Percentiles rank a stretch among this genome's conserved stretches.
Conservation (phyloP, 2,113 vertebrate species). For the Tenrec ecaudatus region DNA sequence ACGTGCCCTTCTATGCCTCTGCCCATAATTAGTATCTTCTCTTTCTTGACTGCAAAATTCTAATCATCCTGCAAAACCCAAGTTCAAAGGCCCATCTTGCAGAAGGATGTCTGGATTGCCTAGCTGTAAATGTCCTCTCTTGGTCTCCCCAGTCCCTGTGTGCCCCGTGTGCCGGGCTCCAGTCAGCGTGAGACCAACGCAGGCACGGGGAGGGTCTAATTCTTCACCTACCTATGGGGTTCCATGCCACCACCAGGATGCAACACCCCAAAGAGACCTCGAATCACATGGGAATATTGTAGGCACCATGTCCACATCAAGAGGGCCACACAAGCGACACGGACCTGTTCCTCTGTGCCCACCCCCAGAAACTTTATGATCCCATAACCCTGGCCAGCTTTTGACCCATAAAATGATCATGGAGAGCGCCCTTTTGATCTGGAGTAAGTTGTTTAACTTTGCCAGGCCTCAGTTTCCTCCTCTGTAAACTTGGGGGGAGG, state of each 20-base stretch:
- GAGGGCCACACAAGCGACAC: not conserved
- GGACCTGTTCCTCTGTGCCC: not conserved
- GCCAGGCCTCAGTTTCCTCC: not conserved
- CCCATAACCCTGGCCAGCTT: conserved; percentile 1
- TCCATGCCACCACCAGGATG: not conserved
- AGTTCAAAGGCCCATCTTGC: not conserved
- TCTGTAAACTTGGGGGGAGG: not conserved
- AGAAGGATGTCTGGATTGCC: not conserved
- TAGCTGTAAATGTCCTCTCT: not conserved
- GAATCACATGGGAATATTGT: not conserved
- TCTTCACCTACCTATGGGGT: not conserved
- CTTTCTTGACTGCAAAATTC: conserved; percentile 17
- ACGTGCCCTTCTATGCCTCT: not conserved
- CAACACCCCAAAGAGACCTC: not conserved
- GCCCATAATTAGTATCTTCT: not conserved
- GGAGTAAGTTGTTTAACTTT: not conserved
- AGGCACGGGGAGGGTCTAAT: not conserved
- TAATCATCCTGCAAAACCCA: not conserved
- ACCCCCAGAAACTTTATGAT: not conserved
- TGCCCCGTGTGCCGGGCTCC: not conserved
- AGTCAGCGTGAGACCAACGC: not conserved
- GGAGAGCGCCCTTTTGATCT: no score
- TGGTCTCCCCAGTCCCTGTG: not conserved
- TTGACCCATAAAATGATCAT: not conserved
- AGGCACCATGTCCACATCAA: not conserved